phyloP scores from a whole-genome alignment of 2,113 vertebrate species.

The Penelope pileata region DNA sequence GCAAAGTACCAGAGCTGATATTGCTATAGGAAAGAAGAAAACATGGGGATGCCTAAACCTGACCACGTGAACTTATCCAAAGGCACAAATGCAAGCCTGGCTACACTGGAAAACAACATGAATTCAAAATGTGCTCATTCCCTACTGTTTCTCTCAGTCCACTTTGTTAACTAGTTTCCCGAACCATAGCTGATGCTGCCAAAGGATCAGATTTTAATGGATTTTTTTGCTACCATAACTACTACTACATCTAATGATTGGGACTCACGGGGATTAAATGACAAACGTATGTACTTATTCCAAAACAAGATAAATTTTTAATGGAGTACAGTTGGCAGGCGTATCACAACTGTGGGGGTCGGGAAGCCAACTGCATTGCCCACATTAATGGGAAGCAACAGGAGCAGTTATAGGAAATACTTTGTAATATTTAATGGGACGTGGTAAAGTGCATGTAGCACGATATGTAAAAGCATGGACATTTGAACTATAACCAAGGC shows the following conservation, averaged over 20 bases:
- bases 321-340: slow-evolving; percentile 31
- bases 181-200: background rate
- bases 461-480: background rate
- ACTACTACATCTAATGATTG: slow-evolving; percentile 20
- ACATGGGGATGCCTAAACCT: background rate
- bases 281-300: slow-evolving; percentile 19
- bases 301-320: slow-evolving; percentile 51
- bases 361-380: slow-evolving; percentile 1
- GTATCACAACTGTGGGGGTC: background rate
- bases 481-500: background rate
- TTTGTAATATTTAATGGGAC: slow-evolving; percentile 15
- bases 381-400: slow-evolving; percentile 33
- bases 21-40: background rate
- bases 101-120: background rate
- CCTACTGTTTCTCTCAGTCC: background rate
- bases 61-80: background rate
- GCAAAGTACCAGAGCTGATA: background rate
- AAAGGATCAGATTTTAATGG: slow-evolving; percentile 31
- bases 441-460: background rate
- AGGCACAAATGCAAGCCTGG: background rate
- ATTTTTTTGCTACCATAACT: background rate
- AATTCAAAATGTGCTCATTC: background rate
- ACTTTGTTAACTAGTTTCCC: slow-evolving; percentile 17
- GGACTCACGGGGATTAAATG: background rate
- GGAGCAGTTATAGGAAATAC: slow-evolving; percentile 44